phyloP scores from a whole-genome alignment of 2,888 invertebrate species.

The Spilosoma lubricipeda region DNA sequence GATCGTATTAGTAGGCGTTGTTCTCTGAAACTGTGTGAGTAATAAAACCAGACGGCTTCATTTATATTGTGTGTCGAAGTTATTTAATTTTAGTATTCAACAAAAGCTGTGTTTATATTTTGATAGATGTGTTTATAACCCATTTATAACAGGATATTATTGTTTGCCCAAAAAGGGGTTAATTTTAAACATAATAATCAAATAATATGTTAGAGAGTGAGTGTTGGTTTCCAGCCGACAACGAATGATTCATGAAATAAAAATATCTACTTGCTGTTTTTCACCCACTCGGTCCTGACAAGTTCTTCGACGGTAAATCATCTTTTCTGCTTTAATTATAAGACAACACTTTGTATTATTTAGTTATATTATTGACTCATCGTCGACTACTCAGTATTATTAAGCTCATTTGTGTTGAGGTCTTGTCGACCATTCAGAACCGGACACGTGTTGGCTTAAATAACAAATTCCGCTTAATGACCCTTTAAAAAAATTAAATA shows the following conservation, averaged over 20 bases:
- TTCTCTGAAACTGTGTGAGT: conserved; percentile 32
- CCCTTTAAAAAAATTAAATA: conserved; percentile 49
- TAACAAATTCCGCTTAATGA: conserved; percentile 47
- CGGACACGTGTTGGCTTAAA: conserved; percentile 49
- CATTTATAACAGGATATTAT: conserved; percentile 58
- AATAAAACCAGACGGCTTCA: conserved; percentile 22
- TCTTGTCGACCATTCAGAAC: conserved; percentile 27
- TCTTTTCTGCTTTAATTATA: conserved; percentile 58
- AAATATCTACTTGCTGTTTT: conserved; percentile 73
- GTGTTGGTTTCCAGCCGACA: conserved; percentile 30
- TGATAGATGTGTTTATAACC: conserved; percentile 42
- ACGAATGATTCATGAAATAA: conserved; percentile 71
- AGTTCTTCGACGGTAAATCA: conserved; percentile 65
- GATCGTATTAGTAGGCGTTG: conserved; percentile 18
- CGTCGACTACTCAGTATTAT: conserved; percentile 31
- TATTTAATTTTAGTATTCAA: conserved; percentile 20
- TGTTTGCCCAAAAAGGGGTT: conserved; percentile 59
- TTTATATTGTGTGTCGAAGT: conserved; percentile 19
- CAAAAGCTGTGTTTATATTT: conserved; percentile 31
- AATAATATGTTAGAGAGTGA: conserved; percentile 33
- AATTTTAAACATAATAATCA: conserved; percentile 48
- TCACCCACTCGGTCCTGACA: conserved; percentile 55
- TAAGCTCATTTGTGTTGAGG: conserved; percentile 35
- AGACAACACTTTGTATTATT: conserved; percentile 50
- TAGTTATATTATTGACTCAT: conserved; percentile 43